phyloP scores from a whole-genome alignment of 2,797 vertebrate genomes.

The Tragopan temminckii region DNA sequence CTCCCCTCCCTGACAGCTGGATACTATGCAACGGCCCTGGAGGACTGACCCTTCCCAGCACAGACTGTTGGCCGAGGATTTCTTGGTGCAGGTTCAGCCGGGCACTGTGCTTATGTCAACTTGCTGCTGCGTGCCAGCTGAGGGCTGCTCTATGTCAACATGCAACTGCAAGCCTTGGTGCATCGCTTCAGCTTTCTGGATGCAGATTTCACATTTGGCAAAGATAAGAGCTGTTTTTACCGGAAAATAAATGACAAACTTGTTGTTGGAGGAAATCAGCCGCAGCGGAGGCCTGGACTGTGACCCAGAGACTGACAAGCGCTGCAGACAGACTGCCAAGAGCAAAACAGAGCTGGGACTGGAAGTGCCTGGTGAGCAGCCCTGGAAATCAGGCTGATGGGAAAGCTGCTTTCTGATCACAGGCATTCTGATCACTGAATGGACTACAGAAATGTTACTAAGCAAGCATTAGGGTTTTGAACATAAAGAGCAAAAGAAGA shows the following conservation, averaged over 20 bases:
- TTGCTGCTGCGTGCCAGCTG: not conserved
- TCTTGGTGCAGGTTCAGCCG: not conserved
- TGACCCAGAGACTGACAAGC: not conserved
- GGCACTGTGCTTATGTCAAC: not conserved
- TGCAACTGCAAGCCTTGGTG: not conserved
- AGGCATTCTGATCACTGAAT: not conserved
- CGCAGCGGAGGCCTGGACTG: not conserved
- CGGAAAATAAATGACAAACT: not conserved
- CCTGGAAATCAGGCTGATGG: not conserved
- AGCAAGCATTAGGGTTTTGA: not conserved
- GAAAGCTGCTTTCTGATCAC: not conserved
- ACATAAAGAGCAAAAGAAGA: not conserved
- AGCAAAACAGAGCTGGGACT: not conserved
- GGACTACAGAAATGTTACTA: not conserved
- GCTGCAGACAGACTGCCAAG: not conserved
- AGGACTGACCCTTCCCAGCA: not conserved
- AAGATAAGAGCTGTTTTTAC: not conserved
- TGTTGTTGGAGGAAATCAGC: not conserved
- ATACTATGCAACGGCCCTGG: accelerated
- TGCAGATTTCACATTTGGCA: not conserved
- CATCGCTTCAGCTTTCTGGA: not conserved
- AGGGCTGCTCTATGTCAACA: not conserved
- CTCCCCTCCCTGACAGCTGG: accelerated
- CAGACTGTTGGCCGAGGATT: not conserved
- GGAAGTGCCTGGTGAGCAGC: not conserved